These are phyloP conservation scores for Xenopus petersii DNA, from an alignment of 2,797 vertebrate species.

Conservation along the genomic window DNA sequence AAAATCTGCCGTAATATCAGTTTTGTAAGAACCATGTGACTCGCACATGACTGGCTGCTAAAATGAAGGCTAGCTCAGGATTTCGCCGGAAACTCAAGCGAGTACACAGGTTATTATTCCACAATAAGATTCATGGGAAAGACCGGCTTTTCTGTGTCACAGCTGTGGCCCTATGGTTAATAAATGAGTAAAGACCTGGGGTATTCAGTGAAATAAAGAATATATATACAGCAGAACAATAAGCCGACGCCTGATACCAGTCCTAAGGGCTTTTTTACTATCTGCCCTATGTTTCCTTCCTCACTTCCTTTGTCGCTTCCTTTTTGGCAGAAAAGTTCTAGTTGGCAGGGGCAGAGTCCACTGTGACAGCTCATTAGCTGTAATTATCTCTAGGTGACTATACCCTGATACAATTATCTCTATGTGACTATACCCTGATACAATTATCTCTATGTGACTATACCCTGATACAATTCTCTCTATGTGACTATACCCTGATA, in stretches of 20 bases:
- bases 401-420: too few species aligned
- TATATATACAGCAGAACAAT: not conserved
- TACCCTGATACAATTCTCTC: too few species aligned
- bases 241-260: not conserved
- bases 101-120: slow-evolving; percentile 14
- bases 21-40: slow-evolving; percentile 89
- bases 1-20: slow-evolving; percentile 65
- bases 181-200: too few species aligned
- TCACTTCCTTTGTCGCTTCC: not conserved
- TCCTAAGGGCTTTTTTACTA: not conserved
- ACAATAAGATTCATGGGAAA: not conserved
- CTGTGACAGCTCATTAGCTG: not conserved
- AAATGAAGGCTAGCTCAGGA: slow-evolving; percentile 58
- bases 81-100: slow-evolving; percentile 28
- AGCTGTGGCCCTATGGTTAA: not conserved
- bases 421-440: too few species aligned
- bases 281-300: slow-evolving; percentile 8
- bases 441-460: too few species aligned
- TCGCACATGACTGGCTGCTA: slow-evolving; percentile 82
- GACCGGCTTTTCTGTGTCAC: not conserved
- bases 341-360: slow-evolving; percentile 24
- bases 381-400: slow-evolving; percentile 5
- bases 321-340: not conserved
- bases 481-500: too few species aligned
- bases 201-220: too few species aligned